Base-by-base conservation (phyloP, 2,797 vertebrate species). In the Sebastes diploproa region DNA sequence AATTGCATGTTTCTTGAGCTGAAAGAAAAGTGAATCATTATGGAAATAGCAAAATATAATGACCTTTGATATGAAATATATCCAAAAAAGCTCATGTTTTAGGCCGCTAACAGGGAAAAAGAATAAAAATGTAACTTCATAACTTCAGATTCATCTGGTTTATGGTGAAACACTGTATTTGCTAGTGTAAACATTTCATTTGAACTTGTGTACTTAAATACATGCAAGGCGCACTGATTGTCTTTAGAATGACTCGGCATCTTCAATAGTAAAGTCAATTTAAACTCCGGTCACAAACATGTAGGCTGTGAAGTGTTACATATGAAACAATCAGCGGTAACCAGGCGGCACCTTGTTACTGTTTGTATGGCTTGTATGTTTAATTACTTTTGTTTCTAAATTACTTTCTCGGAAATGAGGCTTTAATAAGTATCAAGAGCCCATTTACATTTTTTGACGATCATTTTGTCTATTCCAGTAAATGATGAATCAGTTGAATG, bases 401-500 rank as follows among this genome's bases (percentile, higher is more conserved):
- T 32, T 4, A 52, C 4, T 16, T 46, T 6, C 42, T 3, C 38
- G 12, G 32, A 34, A 60, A 59, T 63, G 22, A 63, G 23, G 14
- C 20, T 60, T 64, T 69, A 64, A 9, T 8, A 50, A 25, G 30
- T 12, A 63, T 13, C n/a, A 34, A 7, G 68, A 73, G 56, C 52
- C 50, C 52, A 42, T 27, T 67, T 55, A 67, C 6, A 58, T 50
- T 61, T 46, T 66, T 60, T 42, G 23, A 71, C 30, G 13, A 67
- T 66, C n/a, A n/a, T 11, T 63, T 65, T 11, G 34, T 72, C 7
- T 60, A 25, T 29, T 71, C 34, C 13, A 34, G 32, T 60, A 38
- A 66, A 75, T 36, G n/a, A 83, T 50, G 10, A 64, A 20, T 64
- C 7, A 68, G 16, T 70, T 18, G 38, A 64, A 65, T 72, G 46